Conservation (phyloP, 2,888 invertebrate species). For the Plagiodera versicolora region DNA sequence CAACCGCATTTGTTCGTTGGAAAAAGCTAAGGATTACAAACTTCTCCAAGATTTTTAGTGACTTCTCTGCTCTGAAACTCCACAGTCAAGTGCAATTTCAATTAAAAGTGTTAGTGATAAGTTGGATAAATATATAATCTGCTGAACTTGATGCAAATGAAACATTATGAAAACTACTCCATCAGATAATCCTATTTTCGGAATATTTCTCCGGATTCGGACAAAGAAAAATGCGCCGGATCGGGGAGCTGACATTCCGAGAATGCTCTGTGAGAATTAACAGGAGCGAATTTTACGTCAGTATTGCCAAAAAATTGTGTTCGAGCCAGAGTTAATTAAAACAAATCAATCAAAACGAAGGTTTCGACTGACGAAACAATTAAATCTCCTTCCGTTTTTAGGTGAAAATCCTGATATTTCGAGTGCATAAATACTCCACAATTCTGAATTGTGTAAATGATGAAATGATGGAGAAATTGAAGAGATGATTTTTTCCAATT, state of each 20-base stretch:
- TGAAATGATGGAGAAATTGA: too few relatives aligned
- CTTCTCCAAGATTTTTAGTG: too few relatives aligned
- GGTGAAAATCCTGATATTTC: too few relatives aligned
- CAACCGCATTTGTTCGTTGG: too few relatives aligned
- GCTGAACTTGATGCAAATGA: conserved; percentile 15
- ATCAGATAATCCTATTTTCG: conserved; percentile 19
- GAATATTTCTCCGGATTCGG: conserved; percentile 11
- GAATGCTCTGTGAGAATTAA: conserved; percentile 16
- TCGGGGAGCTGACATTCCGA: conserved; percentile 16
- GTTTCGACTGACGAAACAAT: neutral
- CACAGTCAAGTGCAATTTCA: too few relatives aligned
- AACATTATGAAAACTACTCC: conserved; percentile 13
- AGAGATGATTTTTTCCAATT: too few relatives aligned
- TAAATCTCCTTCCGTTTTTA: too few relatives aligned
- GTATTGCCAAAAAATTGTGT: conserved; percentile 21
- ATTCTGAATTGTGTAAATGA: too few relatives aligned
- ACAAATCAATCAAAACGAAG: conserved; percentile 32
- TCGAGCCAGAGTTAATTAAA: conserved; percentile 30
- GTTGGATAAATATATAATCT: conserved; percentile 5
- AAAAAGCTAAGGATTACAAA: too few relatives aligned
- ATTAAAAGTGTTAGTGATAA: too few relatives aligned
- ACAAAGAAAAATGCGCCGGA: conserved; percentile 22
- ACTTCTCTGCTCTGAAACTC: too few relatives aligned
- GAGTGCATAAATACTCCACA: too few relatives aligned
- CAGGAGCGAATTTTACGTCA: conserved; percentile 16